phyloP scores from a whole-genome alignment of 2,888 invertebrate species.

The Lucinisca nassula region DNA sequence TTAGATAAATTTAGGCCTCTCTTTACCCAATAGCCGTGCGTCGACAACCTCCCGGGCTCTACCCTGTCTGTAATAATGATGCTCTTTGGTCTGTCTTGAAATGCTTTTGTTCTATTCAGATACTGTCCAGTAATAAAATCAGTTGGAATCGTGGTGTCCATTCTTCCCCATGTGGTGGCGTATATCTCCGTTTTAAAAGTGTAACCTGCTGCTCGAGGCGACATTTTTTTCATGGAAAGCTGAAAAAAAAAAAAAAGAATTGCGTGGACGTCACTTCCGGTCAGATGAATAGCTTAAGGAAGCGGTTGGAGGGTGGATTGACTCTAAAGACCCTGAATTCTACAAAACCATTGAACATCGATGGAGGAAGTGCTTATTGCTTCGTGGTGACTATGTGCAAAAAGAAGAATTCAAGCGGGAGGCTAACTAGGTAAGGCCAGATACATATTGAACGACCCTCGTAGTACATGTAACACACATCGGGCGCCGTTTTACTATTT shows the following conservation, averaged over 20 bases:
- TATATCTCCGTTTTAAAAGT: conserved; percentile 48
- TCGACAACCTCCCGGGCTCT: conserved; percentile 34
- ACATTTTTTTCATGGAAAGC: background rate
- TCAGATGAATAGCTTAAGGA: too few relatives aligned
- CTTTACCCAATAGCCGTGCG: conserved; percentile 39
- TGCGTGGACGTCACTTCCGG: too few relatives aligned
- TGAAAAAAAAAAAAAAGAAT: conserved; percentile 28
- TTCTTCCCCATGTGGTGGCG: conserved; percentile 45
- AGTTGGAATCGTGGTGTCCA: background rate
- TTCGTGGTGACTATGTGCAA: too few relatives aligned
- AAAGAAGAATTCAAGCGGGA: too few relatives aligned
- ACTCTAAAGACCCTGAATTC: too few relatives aligned
- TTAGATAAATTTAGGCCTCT: background rate
- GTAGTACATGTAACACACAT: too few relatives aligned
- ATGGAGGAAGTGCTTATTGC: too few relatives aligned
- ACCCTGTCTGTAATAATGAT: conserved; percentile 28
- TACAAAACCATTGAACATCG: too few relatives aligned
- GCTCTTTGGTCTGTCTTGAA: conserved; percentile 33
- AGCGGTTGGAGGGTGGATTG: too few relatives aligned
- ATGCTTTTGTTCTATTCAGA: conserved; percentile 22
- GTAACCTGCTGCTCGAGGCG: conserved; percentile 26
- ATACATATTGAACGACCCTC: too few relatives aligned
- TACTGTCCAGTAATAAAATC: conserved; percentile 27
- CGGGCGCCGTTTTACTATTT: too few relatives aligned
- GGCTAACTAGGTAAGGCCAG: too few relatives aligned